phyloP scores from a whole-genome alignment of 2,113 vertebrate species.

The Quiscalus mexicanus region DNA sequence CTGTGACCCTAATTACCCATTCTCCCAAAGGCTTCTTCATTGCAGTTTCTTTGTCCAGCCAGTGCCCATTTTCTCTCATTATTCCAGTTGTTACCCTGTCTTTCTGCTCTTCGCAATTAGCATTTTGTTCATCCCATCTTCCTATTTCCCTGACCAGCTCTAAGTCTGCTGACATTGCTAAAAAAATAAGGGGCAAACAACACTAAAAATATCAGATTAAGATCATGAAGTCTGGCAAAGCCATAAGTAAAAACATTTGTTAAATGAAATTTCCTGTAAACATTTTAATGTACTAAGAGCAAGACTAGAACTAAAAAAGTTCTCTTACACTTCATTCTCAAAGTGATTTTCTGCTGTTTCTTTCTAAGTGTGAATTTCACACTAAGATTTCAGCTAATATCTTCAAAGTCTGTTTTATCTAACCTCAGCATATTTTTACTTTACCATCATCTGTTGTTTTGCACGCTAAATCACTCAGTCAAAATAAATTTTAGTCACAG shows the following conservation, averaged over 20 bases:
- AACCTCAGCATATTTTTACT: neutral
- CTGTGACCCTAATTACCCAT: neutral
- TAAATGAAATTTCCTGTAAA: neutral
- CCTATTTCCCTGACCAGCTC: neutral
- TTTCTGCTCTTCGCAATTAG: conserved; percentile 2
- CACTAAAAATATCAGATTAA: neutral
- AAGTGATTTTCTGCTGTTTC: neutral
- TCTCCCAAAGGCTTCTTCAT: conserved; percentile 31
- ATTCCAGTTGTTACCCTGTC: neutral
- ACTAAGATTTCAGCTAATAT: neutral
- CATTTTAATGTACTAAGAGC: neutral
- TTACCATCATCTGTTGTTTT: neutral
- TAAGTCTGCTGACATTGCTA: neutral
- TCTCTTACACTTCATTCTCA: neutral
- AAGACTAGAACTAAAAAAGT: neutral
- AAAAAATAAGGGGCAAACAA: neutral
- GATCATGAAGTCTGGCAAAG: neutral
- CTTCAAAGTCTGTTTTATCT: neutral
- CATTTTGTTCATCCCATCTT: neutral
- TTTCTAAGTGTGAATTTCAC: neutral
- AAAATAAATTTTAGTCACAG: neutral
- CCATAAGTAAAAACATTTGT: neutral
- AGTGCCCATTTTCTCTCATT: neutral
- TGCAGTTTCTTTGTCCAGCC: conserved; percentile 24
- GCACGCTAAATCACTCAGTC: neutral